Base-by-base conservation (phyloP, 2,797 vertebrate genomes). In the Melanogrammus aeglefinus region DNA sequence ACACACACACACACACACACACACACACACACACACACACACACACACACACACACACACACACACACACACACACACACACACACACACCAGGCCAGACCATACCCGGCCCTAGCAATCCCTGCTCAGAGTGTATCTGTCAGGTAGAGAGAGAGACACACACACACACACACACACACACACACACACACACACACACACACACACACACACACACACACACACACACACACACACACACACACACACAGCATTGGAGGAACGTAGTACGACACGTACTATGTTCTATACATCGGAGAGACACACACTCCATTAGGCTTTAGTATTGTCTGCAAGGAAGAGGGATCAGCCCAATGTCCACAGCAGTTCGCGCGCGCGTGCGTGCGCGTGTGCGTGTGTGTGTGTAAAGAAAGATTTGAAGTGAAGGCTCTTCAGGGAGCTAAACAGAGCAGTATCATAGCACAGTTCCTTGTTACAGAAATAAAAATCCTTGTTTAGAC, bases 261-360 rank as follows among this genome's bases (percentile, higher is more conserved):
- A 80, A 79, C 78, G 73, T 18, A 29, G 27, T 21, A 73, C 75
- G 33, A 75, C 57, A 77, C 18, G 9, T 24, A 16, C 0, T 73
- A 70, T 24, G 41, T 27, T 31, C 81, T 79, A 76, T 83, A 76
- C 72, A 77, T 80, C 33, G 57, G 73, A 75, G 44, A 16, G 47
- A 57, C 16, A 57, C 41, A 10, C 39, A 41, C 39, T 13, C 39
- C 9, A 27, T 4, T 63, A 27, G 38, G 76, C 39, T 33, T 44
- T 44, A 16, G 41, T 16, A 44, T 12, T 44, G 41, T 44, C 98
- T 99, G 91, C 83, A 92, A 24, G 8, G 80, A 76, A 4, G 80
- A 31, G 13, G 10, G 9, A 18, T 72, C 29, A 14, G 8, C 70
- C 29, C 70, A 29, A 14, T 29, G n/a, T 44, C 18, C 10, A 27